A percentile compares a stretch with the other conserved stretches of the same genome.
Evolutionary conservation across 2,113 vertebrate genomes (phyloP).

Genomic region (Noturus placidus): DNA sequence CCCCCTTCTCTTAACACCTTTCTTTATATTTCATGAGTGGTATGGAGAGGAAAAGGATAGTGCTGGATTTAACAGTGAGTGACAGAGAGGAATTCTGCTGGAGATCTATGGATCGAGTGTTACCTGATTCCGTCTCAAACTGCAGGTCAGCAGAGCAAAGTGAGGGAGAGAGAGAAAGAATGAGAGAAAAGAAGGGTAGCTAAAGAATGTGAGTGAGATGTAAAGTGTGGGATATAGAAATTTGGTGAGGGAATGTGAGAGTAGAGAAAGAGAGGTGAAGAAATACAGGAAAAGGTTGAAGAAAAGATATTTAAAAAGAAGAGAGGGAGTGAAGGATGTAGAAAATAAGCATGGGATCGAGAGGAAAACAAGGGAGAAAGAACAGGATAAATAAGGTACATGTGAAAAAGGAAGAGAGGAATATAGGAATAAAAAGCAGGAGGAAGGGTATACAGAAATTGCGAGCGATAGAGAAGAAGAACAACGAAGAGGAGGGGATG

Average conservation of each 20-base stretch:
- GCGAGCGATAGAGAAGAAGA: neutral
- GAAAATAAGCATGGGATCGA: neutral
- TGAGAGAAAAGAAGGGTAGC: too few relatives aligned
- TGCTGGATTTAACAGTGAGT: conserved; percentile 47
- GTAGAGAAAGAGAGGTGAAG: neutral
- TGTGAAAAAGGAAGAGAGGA: neutral
- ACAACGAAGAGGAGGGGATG: neutral
- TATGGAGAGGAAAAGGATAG: conserved; percentile 28
- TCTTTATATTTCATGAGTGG: neutral
- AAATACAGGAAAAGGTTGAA: neutral
- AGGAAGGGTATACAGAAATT: neutral
- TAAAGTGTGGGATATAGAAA: neutral
- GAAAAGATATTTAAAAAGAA: neutral
- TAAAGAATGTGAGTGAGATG: neutral
- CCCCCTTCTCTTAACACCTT: neutral
- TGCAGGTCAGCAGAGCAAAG: conserved; percentile 23
- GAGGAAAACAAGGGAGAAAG: neutral
- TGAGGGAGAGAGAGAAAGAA: neutral
- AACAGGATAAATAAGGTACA: conserved; percentile 5
- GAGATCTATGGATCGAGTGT: conserved; percentile 50
- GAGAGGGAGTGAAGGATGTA: neutral
- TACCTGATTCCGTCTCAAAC: conserved; percentile 41
- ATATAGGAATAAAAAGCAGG: neutral
- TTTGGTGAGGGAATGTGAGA: neutral
- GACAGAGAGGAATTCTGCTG: conserved; percentile 57